Percentiles rank a stretch among this genome's conserved stretches.
Conservation (phyloP, 1,140 invertebrate species). For the Diuraphis noxia region DNA sequence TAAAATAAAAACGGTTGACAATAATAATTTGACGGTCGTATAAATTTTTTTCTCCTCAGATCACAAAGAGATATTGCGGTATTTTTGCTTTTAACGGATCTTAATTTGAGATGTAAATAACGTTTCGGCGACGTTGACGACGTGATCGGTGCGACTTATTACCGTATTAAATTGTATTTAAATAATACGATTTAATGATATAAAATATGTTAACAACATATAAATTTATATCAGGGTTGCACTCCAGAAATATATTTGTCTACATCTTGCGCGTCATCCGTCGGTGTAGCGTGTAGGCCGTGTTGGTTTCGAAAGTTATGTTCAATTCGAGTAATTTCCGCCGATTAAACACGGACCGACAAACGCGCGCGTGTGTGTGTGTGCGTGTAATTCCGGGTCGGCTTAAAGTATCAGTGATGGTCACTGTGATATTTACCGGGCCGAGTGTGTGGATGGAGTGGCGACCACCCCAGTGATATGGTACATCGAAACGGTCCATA, state of each 20-base stretch:
- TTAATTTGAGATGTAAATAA: background rate
- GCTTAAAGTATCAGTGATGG: constrained; percentile 30
- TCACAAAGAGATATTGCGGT: background rate
- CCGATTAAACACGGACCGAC: constrained; percentile 15
- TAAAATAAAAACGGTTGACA: background rate
- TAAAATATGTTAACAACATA: too few relatives aligned
- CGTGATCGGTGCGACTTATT: background rate
- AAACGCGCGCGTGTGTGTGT: background rate
- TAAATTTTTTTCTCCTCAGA: background rate
- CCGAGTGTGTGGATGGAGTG: background rate
- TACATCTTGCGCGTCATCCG: background rate
- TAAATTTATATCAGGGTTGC: too few relatives aligned
- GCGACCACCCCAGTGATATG: background rate
- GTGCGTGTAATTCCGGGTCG: background rate
- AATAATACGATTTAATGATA: too few relatives aligned
- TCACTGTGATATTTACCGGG: background rate
- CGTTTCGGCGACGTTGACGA: background rate
- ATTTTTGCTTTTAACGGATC: background rate
- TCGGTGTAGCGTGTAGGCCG: too few relatives aligned
- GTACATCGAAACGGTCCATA: background rate
- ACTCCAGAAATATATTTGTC: background rate
- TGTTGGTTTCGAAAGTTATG: background rate
- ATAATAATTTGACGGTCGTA: background rate
- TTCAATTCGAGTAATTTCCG: constrained; percentile 2
- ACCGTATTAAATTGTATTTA: too few relatives aligned